Base-by-base conservation (phyloP, 2,113 vertebrate genomes). In the Lutjanus erythropterus region DNA sequence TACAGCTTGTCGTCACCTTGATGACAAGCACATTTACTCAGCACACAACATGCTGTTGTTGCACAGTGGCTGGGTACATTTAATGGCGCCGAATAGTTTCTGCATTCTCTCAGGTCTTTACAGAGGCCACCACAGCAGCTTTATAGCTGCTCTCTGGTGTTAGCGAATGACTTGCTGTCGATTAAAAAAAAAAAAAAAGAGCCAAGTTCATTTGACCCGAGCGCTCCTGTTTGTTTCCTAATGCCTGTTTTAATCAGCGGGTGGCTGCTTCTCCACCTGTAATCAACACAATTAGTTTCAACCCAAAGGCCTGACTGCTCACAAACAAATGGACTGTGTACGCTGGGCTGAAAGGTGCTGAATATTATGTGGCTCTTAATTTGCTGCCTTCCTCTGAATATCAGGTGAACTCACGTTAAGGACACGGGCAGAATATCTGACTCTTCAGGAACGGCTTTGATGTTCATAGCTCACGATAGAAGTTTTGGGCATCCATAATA, bases 221-320 rank as follows among this genome's bases (percentile, higher is more conserved):
- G 70, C 18, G 0, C 72, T 80, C 11, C 35, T 50, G 46, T 67
- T 72, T 60, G 47, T 61, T 75, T 65, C 66, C 62, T 62, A 62
- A 67, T 84, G 75, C 58, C 29, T 55, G 52, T 76, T 81, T 77
- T 88, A 84, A 85, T 83, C 76, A 85, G 71, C 4, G 6, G 71
- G 58, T n/a, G 58, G 47, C 42, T 41, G 27, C 33, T 60, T 82
- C 71, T 62, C n/a, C 35, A 29, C 37, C 11, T 14, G 80, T 80
- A 78, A 87, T 85, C 64, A 79, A 62, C 47, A 65, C 68, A 80
- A 74, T 80, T 83, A 65, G 59, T 85, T 75, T 64, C 55, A 67
- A 62, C 44, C 37, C 37, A 52, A 50, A 69, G 31, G 65, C 59
- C 50, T 5, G 61, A 58, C 27, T 56, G 46, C n/a, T 53, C 61